A percentile compares a stretch with the other conserved stretches of the same genome.
Evolutionary conservation across 1,140 invertebrate genomes (phyloP).

Genomic region (Camponotus vicinus): DNA sequence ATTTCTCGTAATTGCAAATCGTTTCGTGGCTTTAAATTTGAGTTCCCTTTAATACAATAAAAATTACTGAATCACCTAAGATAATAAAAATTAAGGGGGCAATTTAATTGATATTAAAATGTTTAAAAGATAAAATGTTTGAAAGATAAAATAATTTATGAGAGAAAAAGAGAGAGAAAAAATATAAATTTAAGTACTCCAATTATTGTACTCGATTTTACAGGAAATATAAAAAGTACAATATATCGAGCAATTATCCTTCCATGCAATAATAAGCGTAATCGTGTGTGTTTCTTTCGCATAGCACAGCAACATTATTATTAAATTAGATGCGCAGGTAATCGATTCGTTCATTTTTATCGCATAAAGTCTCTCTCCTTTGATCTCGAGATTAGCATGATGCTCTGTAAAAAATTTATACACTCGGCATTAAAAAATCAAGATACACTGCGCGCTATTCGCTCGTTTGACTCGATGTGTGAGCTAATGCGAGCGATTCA

Average conservation of each 20-base stretch:
- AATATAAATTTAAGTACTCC: neutral
- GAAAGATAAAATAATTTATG: neutral
- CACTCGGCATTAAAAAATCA: constrained; percentile 9
- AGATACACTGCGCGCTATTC: constrained; percentile 1
- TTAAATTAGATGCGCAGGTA: neutral
- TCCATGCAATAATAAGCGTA: neutral
- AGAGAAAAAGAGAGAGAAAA: neutral
- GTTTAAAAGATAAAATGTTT: neutral
- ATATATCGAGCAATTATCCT: neutral
- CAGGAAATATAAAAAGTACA: neutral
- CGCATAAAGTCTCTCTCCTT: neutral
- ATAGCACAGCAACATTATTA: neutral
- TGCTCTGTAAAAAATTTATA: neutral
- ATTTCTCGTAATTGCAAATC: constrained; percentile 1
- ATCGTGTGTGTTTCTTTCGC: neutral
- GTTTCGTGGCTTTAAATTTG: neutral
- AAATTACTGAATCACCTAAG: neutral
- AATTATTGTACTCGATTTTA: neutral
- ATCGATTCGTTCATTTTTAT: constrained; percentile 8
- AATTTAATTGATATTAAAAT: neutral
- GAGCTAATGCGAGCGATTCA: constrained; percentile 68
- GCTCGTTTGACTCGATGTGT: constrained; percentile 19
- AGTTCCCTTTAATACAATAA: neutral
- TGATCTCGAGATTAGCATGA: neutral
- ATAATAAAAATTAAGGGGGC: neutral